Conservation (phyloP, 64 coral and sea anemone genomes). For the Exaiptasia diaphana region DNA sequence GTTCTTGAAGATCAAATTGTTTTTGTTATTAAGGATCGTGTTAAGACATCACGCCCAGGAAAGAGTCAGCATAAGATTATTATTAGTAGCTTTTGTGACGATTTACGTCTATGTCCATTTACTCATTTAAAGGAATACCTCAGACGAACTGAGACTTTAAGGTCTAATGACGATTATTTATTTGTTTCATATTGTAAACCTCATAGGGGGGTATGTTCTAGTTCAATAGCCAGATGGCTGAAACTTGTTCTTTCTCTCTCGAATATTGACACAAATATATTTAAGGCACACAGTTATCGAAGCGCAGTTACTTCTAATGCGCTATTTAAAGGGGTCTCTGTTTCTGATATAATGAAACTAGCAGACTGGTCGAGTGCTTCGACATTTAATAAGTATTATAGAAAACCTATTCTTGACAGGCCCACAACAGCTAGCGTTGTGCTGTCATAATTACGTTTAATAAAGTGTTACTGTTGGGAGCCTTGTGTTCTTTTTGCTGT, state of each 20-base stretch:
- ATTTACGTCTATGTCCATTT: neutral
- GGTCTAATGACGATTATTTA: neutral
- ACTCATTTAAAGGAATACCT: neutral
- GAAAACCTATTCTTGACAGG: conserved; percentile 14
- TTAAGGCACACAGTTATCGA: conserved; percentile 2
- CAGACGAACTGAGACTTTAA: neutral
- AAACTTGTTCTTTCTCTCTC: neutral
- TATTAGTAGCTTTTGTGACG: neutral
- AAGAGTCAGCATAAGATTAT: neutral
- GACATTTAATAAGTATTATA: conserved; percentile 29
- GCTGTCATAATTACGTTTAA: no score
- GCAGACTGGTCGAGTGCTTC: conserved; percentile 47
- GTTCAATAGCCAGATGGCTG: neutral
- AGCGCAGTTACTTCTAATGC: conserved; percentile 7
- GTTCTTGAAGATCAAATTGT: neutral
- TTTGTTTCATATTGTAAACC: conserved; percentile 3
- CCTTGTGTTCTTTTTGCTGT: no score
- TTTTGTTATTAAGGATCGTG: neutral
- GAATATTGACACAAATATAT: neutral
- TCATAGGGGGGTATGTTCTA: neutral
- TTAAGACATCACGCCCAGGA: conserved; percentile 2
- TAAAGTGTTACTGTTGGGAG: no score
- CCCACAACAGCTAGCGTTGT: no score
- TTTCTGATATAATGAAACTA: conserved; percentile 34
- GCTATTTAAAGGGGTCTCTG: neutral